phyloP scores from a whole-genome alignment of 2,888 invertebrate species.

The Microctonus hyperodae region DNA sequence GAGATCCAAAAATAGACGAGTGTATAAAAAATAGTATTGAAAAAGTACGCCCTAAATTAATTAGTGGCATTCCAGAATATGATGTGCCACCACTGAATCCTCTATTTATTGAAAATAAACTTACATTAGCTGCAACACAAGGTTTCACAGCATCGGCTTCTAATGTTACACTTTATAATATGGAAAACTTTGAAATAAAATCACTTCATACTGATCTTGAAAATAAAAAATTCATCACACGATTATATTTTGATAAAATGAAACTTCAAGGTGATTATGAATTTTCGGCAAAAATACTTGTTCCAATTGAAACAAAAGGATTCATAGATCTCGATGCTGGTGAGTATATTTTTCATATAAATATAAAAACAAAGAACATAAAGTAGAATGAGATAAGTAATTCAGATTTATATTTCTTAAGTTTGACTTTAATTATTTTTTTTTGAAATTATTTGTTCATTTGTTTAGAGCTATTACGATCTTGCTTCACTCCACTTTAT shows the following conservation, averaged over 20 bases:
- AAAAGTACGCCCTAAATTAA: constrained; percentile 38
- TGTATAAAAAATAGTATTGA: constrained; percentile 50
- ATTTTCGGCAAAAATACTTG: constrained; percentile 49
- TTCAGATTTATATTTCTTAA: too few relatives aligned
- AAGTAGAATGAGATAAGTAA: too few relatives aligned
- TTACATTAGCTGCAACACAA: constrained; percentile 44
- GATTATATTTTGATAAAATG: constrained; percentile 37
- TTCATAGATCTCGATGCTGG: constrained; percentile 46
- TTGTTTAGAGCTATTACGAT: too few relatives aligned
- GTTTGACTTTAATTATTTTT: too few relatives aligned
- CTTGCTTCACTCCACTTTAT: too few relatives aligned
- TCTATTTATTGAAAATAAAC: constrained; percentile 41
- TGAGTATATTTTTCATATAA: constrained; percentile 32
- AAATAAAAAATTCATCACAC: constrained; percentile 38
- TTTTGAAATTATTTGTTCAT: too few relatives aligned
- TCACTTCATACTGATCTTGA: constrained; percentile 42
- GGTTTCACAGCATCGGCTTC: constrained; percentile 46
- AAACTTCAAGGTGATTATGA: constrained; percentile 47
- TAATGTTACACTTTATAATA: constrained; percentile 48
- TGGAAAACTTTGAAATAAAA: constrained; percentile 39
- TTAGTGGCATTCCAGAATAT: constrained; percentile 54
- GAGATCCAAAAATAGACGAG: constrained; percentile 49
- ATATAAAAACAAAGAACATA: too few relatives aligned
- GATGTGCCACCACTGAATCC: constrained; percentile 53
- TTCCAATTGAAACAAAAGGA: constrained; percentile 51